A percentile compares a stretch with the other conserved stretches of the same genome.
phyloP scores from a whole-genome alignment of 2,888 invertebrate species.

The Bellardia pandia region DNA sequence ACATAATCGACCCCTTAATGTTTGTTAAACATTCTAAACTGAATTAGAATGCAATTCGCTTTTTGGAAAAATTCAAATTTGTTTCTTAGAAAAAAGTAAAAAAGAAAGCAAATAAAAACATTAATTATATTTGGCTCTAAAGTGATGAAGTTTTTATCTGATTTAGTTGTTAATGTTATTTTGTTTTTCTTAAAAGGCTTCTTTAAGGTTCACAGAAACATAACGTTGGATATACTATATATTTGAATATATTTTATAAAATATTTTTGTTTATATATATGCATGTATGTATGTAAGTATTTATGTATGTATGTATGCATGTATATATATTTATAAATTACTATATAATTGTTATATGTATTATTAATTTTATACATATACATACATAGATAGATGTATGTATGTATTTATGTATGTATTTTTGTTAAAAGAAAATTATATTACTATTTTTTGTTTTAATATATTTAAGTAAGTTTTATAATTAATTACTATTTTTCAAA shows the following conservation, averaged over 20 bases:
- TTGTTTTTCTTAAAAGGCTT: constrained; percentile 69
- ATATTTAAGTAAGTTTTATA: constrained; percentile 45
- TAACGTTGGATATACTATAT: constrained; percentile 67
- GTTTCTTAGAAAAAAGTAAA: background rate
- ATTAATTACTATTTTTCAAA: constrained; percentile 35
- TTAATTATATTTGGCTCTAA: constrained; percentile 65
- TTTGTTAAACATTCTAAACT: background rate
- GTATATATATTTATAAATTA: constrained; percentile 69
- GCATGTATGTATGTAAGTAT: constrained; percentile 58
- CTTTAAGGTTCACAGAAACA: constrained; percentile 74
- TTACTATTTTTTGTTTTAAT: constrained; percentile 49
- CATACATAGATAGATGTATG: constrained; percentile 35
- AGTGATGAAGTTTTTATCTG: constrained; percentile 41
- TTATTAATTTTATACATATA: background rate
- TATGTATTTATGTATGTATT: constrained; percentile 45
- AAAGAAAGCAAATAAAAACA: constrained; percentile 47
- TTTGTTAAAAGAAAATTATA: constrained; percentile 73
- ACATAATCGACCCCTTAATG: too few relatives aligned
- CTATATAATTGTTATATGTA: constrained; percentile 38
- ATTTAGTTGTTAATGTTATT: constrained; percentile 46
- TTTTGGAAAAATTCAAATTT: too few relatives aligned
- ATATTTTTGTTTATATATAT: constrained; percentile 72
- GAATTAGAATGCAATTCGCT: background rate
- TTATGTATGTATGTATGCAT: constrained; percentile 68
- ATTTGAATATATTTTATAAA: constrained; percentile 67